Percentiles rank a stretch among this genome's conserved stretches.
Conservation (phyloP, 2,797 vertebrate species). For the Liparis tanakae region DNA sequence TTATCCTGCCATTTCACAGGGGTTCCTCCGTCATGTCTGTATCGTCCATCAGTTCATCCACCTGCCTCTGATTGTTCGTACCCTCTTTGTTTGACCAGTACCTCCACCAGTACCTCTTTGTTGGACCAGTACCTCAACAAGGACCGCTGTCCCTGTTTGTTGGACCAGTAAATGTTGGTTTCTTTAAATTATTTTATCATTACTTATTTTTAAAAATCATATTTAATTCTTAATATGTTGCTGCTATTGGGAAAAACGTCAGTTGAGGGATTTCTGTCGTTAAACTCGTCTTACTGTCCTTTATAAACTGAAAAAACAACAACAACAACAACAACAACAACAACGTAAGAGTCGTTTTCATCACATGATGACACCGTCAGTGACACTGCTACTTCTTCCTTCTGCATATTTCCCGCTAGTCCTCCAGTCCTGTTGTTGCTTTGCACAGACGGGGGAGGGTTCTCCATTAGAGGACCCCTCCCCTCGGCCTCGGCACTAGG, state of each 20-base stretch:
- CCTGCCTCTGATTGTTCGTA: conserved; percentile 21
- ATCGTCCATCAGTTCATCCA: conserved; percentile 17
- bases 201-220: not conserved
- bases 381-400: not conserved
- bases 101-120: not conserved
- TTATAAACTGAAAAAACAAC: conserved; percentile 2
- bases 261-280: not conserved
- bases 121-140: not conserved
- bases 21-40: conserved; percentile 32
- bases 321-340: too few relatives aligned
- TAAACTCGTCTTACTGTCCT: not conserved
- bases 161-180: not conserved
- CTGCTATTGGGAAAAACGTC: not conserved
- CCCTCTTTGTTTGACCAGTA: conserved; percentile 20
- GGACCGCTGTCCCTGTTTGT: not conserved
- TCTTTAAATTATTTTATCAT: not conserved
- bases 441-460: not conserved
- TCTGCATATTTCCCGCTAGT: too few relatives aligned
- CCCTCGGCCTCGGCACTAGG: conserved; percentile 1
- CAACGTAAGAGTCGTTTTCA: not conserved
- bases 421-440: not conserved
- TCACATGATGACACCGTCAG: too few relatives aligned
- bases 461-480: not conserved
- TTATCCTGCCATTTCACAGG: conserved; percentile 34
- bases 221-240: too few relatives aligned